Evolutionary conservation across 2,797 vertebrate genomes (phyloP).

Genomic region (Myotis vivesi): DNA sequence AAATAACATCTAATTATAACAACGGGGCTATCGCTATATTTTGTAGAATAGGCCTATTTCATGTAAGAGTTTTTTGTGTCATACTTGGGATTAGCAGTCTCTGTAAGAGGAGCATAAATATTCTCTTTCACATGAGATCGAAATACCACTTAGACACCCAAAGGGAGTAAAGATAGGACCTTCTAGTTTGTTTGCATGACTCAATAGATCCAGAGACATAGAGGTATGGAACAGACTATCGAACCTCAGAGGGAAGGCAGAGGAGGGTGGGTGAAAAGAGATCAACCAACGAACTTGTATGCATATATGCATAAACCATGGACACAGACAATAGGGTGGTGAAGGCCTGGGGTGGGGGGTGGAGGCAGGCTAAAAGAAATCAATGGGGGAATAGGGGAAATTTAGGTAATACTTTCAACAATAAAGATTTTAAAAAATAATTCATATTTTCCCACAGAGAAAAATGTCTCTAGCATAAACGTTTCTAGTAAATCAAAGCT

Average conservation of each 20-base stretch:
- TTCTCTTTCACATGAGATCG: background rate
- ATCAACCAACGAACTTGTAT: too few species aligned
- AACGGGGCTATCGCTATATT: slow-evolving; percentile 38
- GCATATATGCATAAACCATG: too few species aligned
- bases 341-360: too few species aligned
- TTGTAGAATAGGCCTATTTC: background rate
- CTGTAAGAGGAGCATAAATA: background rate
- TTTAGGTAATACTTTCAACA: too few species aligned
- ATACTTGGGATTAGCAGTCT: slow-evolving; percentile 1
- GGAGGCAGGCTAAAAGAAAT: too few species aligned
- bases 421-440: background rate
- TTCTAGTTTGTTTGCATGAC: slow-evolving; percentile 48
- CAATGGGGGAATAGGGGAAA: too few species aligned
- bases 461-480: slow-evolving; percentile 21
- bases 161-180: background rate
- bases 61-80: background rate
- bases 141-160: background rate
- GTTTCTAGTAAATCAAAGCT: background rate
- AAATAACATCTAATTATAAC: slow-evolving; percentile 65
- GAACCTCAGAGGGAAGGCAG: too few species aligned
- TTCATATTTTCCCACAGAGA: slow-evolving; percentile 28
- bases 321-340: too few species aligned
- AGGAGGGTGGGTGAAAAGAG: too few species aligned
- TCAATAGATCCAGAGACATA: background rate
- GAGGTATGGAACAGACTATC: too few species aligned